phyloP scores from a whole-genome alignment of 2,113 vertebrate genomes.

The Nanger granti region DNA sequence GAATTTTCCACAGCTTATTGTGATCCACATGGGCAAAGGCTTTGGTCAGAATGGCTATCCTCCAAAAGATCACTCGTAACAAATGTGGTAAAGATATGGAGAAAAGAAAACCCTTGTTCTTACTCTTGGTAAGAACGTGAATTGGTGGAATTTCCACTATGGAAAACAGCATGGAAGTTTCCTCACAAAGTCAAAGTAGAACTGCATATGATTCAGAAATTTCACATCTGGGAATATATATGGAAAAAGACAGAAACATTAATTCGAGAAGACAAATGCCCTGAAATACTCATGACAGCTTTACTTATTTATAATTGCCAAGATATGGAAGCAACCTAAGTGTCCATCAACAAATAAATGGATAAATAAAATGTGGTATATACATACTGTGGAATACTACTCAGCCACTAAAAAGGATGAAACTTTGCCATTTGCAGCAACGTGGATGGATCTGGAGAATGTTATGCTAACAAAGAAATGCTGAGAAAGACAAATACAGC shows the following conservation, averaged over 20 bases:
- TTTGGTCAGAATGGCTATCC: not conserved
- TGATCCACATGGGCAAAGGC: too few species aligned
- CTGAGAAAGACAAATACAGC: not conserved
- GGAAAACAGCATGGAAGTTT: not conserved
- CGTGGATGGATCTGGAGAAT: accelerated
- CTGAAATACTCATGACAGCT: not conserved
- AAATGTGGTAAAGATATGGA: not conserved
- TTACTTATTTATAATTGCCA: not conserved
- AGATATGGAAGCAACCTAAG: not conserved
- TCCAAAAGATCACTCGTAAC: not conserved
- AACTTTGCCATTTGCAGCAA: not conserved
- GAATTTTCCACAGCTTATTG: too few species aligned
- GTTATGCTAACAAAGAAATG: not conserved
- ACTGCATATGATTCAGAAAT: not conserved
- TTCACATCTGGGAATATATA: not conserved
- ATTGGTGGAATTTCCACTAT: not conserved
- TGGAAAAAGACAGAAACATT: not conserved
- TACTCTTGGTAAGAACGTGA: not conserved
- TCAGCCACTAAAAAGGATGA: not conserved
- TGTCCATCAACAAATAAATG: not conserved
- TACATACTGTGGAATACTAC: not conserved
- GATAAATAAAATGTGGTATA: not conserved
- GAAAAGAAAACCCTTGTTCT: not conserved
- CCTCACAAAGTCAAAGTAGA: not conserved
- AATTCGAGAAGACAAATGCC: too few species aligned